Evolutionary conservation across 2,888 invertebrate species (phyloP).

Genomic region (Trimorus sp.): DNA sequence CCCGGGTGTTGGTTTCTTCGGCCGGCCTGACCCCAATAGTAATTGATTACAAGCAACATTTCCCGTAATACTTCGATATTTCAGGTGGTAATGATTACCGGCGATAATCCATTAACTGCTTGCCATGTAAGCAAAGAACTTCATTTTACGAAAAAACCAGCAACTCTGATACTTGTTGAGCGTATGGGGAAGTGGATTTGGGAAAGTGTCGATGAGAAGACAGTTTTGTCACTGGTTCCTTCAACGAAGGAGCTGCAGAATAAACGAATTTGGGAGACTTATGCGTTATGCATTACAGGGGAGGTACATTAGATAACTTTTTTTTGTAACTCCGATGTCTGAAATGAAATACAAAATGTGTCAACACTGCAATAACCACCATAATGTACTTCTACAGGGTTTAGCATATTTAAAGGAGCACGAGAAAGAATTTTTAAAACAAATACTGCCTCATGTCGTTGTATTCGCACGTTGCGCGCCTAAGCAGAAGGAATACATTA

Average conservation of each 20-base stretch:
- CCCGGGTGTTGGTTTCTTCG: too few species aligned
- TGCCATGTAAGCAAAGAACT: conserved; percentile 98
- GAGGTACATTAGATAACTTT: conserved; percentile 83
- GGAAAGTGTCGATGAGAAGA: conserved; percentile 88
- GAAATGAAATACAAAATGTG: background rate
- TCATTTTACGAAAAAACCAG: conserved; percentile 90
- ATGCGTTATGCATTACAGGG: conserved; percentile 98
- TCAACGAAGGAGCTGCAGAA: conserved; percentile 79
- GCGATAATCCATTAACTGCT: conserved; percentile 99
- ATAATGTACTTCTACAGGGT: conserved; percentile 81
- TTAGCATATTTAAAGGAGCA: conserved; percentile 87
- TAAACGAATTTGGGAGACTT: conserved; percentile 86
- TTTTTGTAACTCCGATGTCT: conserved; percentile 14
- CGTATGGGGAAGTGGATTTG: conserved; percentile 85
- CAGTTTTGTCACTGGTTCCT: conserved; percentile 83
- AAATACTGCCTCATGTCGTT: conserved; percentile 91
- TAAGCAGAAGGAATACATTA: conserved; percentile 98
- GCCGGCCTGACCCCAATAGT: too few species aligned
- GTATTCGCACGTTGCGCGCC: conserved; percentile 99
- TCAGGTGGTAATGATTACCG: conserved; percentile 98
- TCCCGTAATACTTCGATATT: background rate
- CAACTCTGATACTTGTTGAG: conserved; percentile 84
- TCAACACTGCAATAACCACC: background rate
- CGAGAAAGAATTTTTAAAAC: conserved; percentile 85
- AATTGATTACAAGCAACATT: too few species aligned